Evolutionary conservation across 2,888 invertebrate genomes (phyloP), one percentile per base, ranked within the genome.

Genomic region (Atrina japonica): DNA sequence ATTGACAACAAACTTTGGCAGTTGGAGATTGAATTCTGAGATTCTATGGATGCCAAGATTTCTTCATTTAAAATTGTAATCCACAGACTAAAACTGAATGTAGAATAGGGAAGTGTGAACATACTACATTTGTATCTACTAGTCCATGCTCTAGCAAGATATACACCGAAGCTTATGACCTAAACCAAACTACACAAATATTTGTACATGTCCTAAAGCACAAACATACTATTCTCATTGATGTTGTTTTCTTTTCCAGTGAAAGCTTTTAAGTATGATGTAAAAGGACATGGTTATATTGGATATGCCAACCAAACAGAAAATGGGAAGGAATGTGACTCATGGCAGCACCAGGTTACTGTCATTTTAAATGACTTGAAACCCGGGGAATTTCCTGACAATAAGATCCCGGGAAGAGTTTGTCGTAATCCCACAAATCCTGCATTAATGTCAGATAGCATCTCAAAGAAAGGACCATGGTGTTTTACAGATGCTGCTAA

Each of bases 401-500:
- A 55, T 0, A 40, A 45, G 14, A 70, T 76, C 9, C 81, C 81
- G 25, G 81, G 81, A 0, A 72, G 78, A 14, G 75, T 71, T 25
- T 81, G 81, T 52, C 60, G 81, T 25, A 79, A 77, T 35, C 81
- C 81, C 16, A 11, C 45, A 14, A 50, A 69, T 6, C 30, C 40
- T 27, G 23, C 49, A 14, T 68, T 64, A 0, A 72, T 63, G 27
- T 45, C 58, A 2, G 1, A 16, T 1, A 21, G 27, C 11, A 27
- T 65, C 23, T 21, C 40, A 47, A 45, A 53, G 0, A n/a, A 1
- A 1, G 50, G 65, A 3, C 78, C 78, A 0, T 81, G 75, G 71
- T 81, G 81, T 45, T 76, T 68, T 40, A 56, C 67, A 21, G 35
- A 66, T 30, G 7, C 21, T 14, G 49, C 30, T 6, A 18, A 11